phyloP scores from a whole-genome alignment of 2,113 vertebrate genomes.

The Heptranchias perlo region DNA sequence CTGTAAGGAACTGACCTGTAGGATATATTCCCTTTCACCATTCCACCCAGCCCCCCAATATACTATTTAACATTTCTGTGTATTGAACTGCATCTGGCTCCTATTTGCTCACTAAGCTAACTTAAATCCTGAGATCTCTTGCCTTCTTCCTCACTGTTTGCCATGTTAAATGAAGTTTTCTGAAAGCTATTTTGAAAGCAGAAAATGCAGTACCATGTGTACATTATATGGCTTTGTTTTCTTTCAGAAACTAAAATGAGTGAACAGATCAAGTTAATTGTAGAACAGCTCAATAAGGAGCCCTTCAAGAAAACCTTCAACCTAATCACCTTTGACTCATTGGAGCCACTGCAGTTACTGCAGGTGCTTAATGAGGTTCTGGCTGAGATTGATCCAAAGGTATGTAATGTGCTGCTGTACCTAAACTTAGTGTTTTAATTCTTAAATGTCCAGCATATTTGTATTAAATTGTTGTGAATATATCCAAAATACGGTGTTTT shows the following conservation, averaged over 20 bases:
- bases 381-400: constrained; percentile 93
- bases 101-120: not conserved
- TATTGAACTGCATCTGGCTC: not conserved
- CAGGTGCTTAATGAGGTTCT: constrained; percentile 88
- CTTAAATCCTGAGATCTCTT: not conserved
- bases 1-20: too few relatives aligned
- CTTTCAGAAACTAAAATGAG: constrained; percentile 63
- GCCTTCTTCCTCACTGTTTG: not conserved
- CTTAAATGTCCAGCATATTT: not conserved
- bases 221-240: not conserved
- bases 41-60: not conserved
- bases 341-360: constrained; percentile 82
- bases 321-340: constrained; percentile 89
- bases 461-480: not conserved
- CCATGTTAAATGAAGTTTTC: not conserved
- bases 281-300: constrained; percentile 87
- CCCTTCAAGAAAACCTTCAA: constrained; percentile 92
- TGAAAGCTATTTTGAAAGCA: constrained; percentile 27
- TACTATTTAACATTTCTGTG: not conserved
- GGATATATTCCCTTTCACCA: not conserved
- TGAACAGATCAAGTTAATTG: constrained; percentile 89
- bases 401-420: constrained; percentile 49
- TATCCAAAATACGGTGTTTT: too few relatives aligned
- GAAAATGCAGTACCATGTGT: not conserved
- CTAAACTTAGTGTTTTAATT: not conserved